A percentile compares a stretch with the other conserved stretches of the same genome.
phyloP scores from a whole-genome alignment of 2,113 vertebrate genomes.

The Platichthys flesus region DNA sequence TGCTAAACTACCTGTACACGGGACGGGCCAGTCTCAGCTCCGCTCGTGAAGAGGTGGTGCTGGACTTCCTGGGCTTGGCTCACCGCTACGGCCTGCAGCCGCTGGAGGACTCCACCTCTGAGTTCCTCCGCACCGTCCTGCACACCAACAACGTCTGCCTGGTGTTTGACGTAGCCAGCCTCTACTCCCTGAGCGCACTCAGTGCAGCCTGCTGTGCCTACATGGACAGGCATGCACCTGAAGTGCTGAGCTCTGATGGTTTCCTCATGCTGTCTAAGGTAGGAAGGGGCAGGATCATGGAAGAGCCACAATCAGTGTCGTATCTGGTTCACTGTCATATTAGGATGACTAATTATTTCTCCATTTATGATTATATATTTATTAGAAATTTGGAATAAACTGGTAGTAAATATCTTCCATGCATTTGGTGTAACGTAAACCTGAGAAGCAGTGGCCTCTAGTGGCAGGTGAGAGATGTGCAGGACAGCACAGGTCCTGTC shows the following conservation, averaged over 20 bases:
- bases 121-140: slow-evolving; percentile 96
- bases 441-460: slow-evolving; percentile 5
- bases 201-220: slow-evolving; percentile 94
- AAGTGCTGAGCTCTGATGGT: slow-evolving; percentile 92
- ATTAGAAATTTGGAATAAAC: no score
- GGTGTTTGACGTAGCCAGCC: slow-evolving; percentile 97
- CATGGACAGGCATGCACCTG: slow-evolving; percentile 95
- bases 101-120: slow-evolving; percentile 94
- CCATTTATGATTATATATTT: no score
- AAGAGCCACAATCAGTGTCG: no score
- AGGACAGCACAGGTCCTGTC: neutral
- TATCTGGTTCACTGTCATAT: neutral
- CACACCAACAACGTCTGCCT: slow-evolving; percentile 96
- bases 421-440: neutral
- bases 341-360: no score
- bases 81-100: slow-evolving; percentile 98
- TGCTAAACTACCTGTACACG: slow-evolving; percentile 96
- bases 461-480: neutral
- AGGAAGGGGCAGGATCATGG: neutral
- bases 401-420: no score
- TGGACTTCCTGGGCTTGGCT: slow-evolving; percentile 95
- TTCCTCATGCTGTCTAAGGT: slow-evolving; percentile 96
- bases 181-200: slow-evolving; percentile 91
- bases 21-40: slow-evolving; percentile 93
- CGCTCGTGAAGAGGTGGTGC: slow-evolving; percentile 93